Percentiles rank a stretch among this genome's conserved stretches.
phyloP scores from a whole-genome alignment of 2,888 invertebrate genomes.

The Callimorpha dominula region DNA sequence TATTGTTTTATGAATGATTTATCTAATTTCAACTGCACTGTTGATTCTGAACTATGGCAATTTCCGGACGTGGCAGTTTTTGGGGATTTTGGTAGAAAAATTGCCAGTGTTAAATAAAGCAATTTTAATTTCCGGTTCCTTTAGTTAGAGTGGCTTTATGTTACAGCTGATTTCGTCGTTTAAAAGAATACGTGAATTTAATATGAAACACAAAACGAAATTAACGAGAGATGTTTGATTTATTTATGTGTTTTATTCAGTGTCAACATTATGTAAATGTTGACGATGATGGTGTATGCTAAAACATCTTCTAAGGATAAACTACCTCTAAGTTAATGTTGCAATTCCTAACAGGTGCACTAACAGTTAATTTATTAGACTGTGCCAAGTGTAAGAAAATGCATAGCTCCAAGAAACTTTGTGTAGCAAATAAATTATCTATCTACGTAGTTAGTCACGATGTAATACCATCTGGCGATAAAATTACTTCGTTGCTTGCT shows the following conservation, averaged over 20 bases:
- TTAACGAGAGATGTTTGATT: too few species aligned
- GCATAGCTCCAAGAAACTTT: constrained; percentile 46
- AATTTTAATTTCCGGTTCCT: not conserved
- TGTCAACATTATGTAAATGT: too few species aligned
- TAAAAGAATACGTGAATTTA: not conserved
- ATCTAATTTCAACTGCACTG: not conserved
- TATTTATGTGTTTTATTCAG: too few species aligned
- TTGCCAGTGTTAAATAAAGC: not conserved
- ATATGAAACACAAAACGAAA: too few species aligned
- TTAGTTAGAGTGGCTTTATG: not conserved
- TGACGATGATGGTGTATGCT: too few species aligned
- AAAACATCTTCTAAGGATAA: not conserved
- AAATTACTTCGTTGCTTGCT: constrained; percentile 41
- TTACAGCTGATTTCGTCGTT: not conserved
- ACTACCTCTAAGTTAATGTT: not conserved
- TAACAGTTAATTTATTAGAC: constrained; percentile 33
- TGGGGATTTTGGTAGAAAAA: not conserved
- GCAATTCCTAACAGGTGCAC: not conserved
- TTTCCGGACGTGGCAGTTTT: not conserved
- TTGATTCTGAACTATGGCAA: not conserved
- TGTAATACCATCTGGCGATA: constrained; percentile 48
- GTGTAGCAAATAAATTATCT: constrained; percentile 26
- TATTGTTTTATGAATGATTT: not conserved
- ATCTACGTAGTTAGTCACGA: constrained; percentile 42
- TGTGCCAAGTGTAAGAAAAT: constrained; percentile 36